These are phyloP conservation scores for Sminthurides aquaticus DNA, from an alignment of 2,888 invertebrate species.

Conservation along the genomic window DNA sequence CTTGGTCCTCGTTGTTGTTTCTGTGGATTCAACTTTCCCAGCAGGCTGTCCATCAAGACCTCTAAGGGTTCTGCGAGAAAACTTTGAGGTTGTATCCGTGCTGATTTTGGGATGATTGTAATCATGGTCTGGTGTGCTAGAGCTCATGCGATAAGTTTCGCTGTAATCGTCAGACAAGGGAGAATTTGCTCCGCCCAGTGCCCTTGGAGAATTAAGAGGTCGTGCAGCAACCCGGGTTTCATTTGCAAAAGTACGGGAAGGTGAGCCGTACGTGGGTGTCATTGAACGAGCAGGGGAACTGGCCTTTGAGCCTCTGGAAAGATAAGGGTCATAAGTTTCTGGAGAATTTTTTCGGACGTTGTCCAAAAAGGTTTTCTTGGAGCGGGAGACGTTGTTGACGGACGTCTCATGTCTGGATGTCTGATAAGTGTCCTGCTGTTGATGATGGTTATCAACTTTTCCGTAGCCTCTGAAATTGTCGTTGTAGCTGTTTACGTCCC, in stretches of 20 bases:
- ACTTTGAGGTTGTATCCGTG: constrained; percentile 43
- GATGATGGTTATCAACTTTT: constrained; percentile 15
- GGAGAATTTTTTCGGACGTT: constrained; percentile 40
- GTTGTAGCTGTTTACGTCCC: constrained; percentile 54
- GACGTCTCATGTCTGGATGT: constrained; percentile 13
- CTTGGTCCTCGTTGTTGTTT: constrained; percentile 42
- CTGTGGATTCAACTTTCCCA: constrained; percentile 39
- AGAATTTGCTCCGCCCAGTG: constrained; percentile 36
- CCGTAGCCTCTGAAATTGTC: constrained; percentile 16
- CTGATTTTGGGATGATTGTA: constrained; percentile 39
- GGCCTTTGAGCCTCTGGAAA: constrained; percentile 33
- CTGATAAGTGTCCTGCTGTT: constrained; percentile 18
- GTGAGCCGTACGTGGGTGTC: constrained; percentile 38
- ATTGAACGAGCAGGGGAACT: constrained; percentile 42
- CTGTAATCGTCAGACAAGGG: constrained; percentile 42
- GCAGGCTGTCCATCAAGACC: constrained; percentile 38
- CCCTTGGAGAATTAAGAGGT: constrained; percentile 34
- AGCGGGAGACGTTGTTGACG: constrained; percentile 22
- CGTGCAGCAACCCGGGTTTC: constrained; percentile 25
- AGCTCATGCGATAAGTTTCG: constrained; percentile 43
- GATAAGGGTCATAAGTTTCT: constrained; percentile 34
- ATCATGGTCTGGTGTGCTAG: constrained; percentile 42
- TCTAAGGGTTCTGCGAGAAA: constrained; percentile 39
- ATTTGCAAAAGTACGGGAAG: constrained; percentile 23
- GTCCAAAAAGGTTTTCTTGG: constrained; percentile 39